Percentiles rank a stretch among this genome's conserved stretches.
These are phyloP conservation scores for Lumbricus terrestris DNA, from an alignment of 2,888 invertebrate genomes.

Conservation along the genomic window DNA sequence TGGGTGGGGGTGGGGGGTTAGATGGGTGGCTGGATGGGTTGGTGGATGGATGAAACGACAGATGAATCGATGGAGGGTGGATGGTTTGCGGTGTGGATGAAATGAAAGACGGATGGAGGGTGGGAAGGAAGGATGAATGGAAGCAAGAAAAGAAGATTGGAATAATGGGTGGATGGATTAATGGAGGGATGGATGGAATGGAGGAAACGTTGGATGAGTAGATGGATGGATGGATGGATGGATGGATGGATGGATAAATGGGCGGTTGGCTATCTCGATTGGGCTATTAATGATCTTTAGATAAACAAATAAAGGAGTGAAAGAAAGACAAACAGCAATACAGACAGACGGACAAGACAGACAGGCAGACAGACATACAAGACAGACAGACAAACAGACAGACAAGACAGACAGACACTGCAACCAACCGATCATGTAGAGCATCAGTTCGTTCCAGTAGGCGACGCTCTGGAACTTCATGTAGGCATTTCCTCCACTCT, in stretches of 20 bases:
- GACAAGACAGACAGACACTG: not conserved
- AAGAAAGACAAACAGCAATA: not conserved
- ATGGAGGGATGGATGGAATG: too few species aligned
- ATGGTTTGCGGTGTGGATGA: not conserved
- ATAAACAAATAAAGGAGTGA: not conserved
- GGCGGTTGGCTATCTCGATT: too few species aligned
- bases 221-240: too few species aligned
- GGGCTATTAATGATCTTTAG: too few species aligned
- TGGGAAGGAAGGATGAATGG: too few species aligned
- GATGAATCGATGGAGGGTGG: not conserved
- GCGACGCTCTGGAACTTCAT: conserved; percentile 59
- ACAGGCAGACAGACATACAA: not conserved
- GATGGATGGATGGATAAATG: not conserved
- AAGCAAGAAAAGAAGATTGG: too few species aligned
- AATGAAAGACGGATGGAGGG: not conserved
- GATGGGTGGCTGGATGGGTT: not conserved
- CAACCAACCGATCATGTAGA: conserved; percentile 59
- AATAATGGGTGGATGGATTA: too few species aligned
- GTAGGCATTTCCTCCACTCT: conserved; percentile 55
- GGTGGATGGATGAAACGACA: not conserved
- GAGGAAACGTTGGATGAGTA: too few species aligned
- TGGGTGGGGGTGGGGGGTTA: not conserved
- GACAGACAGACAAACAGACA: not conserved
- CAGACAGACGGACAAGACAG: not conserved
- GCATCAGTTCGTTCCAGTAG: conserved; percentile 60